Percentiles rank a stretch among this genome's conserved stretches.
These are phyloP conservation scores for Silurus meridionalis DNA, from an alignment of 2,113 vertebrate species.

Conservation along the genomic window DNA sequence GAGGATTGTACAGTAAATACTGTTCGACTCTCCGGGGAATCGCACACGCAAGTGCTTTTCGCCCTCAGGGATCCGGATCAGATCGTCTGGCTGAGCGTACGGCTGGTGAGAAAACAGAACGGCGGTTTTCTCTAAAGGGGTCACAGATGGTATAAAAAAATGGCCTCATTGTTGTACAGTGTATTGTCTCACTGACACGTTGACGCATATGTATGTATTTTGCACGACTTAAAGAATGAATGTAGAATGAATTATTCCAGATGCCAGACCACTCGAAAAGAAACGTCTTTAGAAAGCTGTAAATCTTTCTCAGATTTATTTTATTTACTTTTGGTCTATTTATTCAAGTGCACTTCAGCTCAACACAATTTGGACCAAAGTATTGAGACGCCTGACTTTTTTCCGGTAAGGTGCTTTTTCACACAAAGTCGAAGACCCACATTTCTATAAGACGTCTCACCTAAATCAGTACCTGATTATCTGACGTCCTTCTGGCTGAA, in stretches of 20 bases:
- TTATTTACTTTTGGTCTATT: not conserved
- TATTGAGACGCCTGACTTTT: too few species aligned
- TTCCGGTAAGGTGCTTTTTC: too few species aligned
- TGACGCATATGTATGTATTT: constrained; percentile 35
- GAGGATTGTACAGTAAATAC: constrained; percentile 54
- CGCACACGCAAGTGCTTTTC: constrained; percentile 38
- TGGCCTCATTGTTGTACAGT: constrained; percentile 32
- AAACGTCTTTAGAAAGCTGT: constrained; percentile 3
- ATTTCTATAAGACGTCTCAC: too few species aligned
- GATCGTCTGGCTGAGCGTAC: constrained; percentile 40
- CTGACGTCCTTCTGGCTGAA: too few species aligned
- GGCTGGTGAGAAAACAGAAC: constrained; percentile 45
- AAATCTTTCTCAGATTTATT: constrained; percentile 28
- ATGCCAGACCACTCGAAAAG: not conserved
- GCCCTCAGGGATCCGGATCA: constrained; percentile 34
- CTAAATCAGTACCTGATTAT: too few species aligned
- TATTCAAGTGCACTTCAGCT: constrained; percentile 23
- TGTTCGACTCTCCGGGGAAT: constrained; percentile 40
- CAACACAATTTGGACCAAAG: too few species aligned
- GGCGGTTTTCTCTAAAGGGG: constrained; percentile 37
- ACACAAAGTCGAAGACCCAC: too few species aligned
- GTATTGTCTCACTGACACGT: constrained; percentile 30
- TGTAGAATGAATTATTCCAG: constrained; percentile 20
- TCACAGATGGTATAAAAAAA: constrained; percentile 41
- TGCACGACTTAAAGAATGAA: constrained; percentile 13